Conservation (phyloP, 2,797 vertebrate genomes). For the Emys orbicularis region DNA sequence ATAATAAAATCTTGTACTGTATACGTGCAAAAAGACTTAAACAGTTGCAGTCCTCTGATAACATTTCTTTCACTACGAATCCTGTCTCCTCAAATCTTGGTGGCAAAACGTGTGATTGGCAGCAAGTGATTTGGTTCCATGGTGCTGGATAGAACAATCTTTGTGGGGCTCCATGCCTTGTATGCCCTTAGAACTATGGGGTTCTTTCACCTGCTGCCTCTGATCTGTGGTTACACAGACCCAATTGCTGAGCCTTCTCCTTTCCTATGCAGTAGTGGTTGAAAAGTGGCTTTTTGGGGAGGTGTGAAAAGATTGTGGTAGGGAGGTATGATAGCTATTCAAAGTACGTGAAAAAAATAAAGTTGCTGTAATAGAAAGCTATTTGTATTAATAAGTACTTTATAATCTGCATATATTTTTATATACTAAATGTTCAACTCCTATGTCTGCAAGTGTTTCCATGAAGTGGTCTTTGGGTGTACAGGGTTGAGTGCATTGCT, state of each 20-base stretch:
- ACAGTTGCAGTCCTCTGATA: background rate
- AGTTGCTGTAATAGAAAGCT: background rate
- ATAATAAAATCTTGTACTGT: background rate
- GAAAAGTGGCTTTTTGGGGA: slow-evolving; percentile 1
- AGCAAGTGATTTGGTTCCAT: background rate
- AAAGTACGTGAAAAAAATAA: background rate
- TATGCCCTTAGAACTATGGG: background rate
- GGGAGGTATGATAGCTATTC: background rate
- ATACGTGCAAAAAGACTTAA: background rate
- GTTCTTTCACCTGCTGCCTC: background rate
- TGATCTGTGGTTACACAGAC: background rate
- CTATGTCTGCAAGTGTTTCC: background rate
- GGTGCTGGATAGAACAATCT: background rate
- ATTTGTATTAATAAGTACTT: background rate
- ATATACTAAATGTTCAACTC: background rate
- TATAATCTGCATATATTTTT: background rate
- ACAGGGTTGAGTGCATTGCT: background rate
- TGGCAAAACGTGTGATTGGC: background rate
- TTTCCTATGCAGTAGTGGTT: background rate
- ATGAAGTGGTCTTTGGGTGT: background rate
- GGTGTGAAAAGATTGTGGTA: background rate
- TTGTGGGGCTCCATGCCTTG: background rate
- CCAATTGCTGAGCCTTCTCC: background rate
- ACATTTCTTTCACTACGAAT: background rate
- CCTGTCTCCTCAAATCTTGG: background rate